A percentile compares a stretch with the other conserved stretches of the same genome.
phyloP scores from a whole-genome alignment of 2,888 invertebrate genomes.

The Gortyna flavago region DNA sequence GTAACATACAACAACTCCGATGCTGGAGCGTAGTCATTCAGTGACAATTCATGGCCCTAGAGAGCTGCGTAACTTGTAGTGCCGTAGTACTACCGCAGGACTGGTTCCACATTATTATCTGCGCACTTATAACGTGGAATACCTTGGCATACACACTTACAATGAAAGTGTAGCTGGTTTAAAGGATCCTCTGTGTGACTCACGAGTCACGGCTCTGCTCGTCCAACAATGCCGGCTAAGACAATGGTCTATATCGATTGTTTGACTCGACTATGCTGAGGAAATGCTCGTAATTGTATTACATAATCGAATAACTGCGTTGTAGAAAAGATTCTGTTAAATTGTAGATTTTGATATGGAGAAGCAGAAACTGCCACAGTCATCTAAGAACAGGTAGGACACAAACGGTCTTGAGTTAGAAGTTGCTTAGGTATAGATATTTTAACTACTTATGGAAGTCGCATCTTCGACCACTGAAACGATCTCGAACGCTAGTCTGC shows the following conservation, averaged over 20 bases:
- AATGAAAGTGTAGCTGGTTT: slow-evolving; percentile 56
- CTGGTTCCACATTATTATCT: slow-evolving; percentile 63
- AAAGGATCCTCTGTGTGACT: slow-evolving; percentile 61
- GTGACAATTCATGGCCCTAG: slow-evolving; percentile 54
- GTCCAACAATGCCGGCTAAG: slow-evolving; percentile 55
- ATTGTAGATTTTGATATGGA: not conserved
- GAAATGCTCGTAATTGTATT: slow-evolving; percentile 57
- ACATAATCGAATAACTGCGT: slow-evolving; percentile 45
- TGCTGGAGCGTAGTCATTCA: slow-evolving; percentile 33
- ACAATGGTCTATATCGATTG: slow-evolving; percentile 65
- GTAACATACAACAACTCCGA: slow-evolving; percentile 7
- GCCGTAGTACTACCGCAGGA: slow-evolving; percentile 63
- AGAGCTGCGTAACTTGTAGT: slow-evolving; percentile 61
- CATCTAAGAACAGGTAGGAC: not conserved
- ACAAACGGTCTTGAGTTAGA: not conserved
- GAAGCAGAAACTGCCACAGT: not conserved
- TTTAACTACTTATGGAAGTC: not conserved
- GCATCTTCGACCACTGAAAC: not conserved
- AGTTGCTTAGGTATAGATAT: not conserved
- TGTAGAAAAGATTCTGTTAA: slow-evolving; percentile 10
- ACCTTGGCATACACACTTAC: slow-evolving; percentile 65
- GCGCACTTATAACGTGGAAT: slow-evolving; percentile 57
- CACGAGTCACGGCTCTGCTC: slow-evolving; percentile 49
- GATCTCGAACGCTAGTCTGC: not conserved
- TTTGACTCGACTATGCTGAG: slow-evolving; percentile 49